phyloP scores from a whole-genome alignment of 2,888 invertebrate species.

The Apocheima hispidaria region DNA sequence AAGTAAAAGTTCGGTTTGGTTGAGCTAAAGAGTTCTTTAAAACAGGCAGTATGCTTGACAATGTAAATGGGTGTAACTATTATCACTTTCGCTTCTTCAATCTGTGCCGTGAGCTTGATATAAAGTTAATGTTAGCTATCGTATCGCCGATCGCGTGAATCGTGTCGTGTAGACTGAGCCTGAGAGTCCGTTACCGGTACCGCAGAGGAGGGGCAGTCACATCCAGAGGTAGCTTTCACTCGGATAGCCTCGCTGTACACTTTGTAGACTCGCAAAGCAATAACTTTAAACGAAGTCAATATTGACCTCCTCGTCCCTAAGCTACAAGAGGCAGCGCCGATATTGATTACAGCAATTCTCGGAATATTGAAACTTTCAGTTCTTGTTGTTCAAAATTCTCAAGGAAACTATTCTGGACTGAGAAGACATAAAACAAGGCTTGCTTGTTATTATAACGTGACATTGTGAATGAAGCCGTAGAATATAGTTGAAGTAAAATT shows the following conservation, averaged over 20 bases:
- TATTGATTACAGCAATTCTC: neutral
- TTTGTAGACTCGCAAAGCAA: slow-evolving; percentile 6
- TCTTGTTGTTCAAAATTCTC: slow-evolving; percentile 1
- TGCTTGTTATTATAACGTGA: neutral
- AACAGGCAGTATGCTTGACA: neutral
- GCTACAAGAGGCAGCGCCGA: neutral
- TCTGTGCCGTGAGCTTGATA: neutral
- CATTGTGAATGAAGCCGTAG: neutral
- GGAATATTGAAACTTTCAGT: slow-evolving; percentile 2
- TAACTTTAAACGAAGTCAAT: neutral
- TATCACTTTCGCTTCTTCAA: slow-evolving; percentile 15
- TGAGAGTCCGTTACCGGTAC: slow-evolving; percentile 19
- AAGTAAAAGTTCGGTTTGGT: no score
- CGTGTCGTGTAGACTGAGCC: neutral
- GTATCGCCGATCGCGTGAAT: slow-evolving; percentile 1
- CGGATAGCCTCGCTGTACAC: neutral
- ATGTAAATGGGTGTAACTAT: neutral
- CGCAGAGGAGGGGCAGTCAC: slow-evolving; percentile 8
- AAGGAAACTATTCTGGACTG: neutral
- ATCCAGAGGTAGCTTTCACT: slow-evolving; percentile 37
- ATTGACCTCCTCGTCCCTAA: slow-evolving; percentile 5
- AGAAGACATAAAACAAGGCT: neutral
- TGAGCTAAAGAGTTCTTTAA: no score
- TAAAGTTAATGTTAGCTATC: slow-evolving; percentile 3
- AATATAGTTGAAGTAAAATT: neutral